Conservation (phyloP, 2,113 vertebrate species). For the Myotis lucifugus region DNA sequence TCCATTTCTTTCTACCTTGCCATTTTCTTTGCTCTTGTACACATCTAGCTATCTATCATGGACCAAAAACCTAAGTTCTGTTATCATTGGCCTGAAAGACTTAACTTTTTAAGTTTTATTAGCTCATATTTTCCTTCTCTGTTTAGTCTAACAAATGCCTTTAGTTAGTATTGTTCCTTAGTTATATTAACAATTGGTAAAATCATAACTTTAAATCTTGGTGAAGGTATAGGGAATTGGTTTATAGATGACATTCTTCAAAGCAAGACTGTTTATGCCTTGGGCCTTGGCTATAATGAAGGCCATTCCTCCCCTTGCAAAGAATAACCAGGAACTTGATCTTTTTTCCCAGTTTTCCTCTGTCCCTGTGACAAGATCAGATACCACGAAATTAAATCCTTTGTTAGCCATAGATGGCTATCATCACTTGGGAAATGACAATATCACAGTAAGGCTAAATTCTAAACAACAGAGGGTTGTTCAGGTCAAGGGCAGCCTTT, state of each 20-base stretch:
- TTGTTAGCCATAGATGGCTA: not conserved
- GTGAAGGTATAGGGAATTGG: not conserved
- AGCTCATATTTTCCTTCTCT: not conserved
- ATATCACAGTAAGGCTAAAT: not conserved
- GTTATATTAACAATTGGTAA: conserved; percentile 35
- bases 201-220: not conserved
- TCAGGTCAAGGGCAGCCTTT: not conserved
- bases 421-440: not conserved
- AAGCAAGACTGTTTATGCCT: not conserved
- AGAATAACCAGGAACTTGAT: not conserved
- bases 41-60: not conserved
- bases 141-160: conserved; percentile 34
- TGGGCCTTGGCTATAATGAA: not conserved
- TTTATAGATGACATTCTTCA: conserved; percentile 14
- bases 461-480: conserved; percentile 19
- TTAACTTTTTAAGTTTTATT: not conserved
- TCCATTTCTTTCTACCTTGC: not conserved
- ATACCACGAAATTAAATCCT: not conserved
- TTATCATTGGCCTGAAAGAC: not conserved
- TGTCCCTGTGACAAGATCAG: not conserved
- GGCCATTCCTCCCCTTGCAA: not conserved
- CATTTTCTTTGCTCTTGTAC: not conserved
- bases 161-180: not conserved
- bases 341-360: not conserved
- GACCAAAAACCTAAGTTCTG: not conserved